Conservation (phyloP, 2,888 invertebrate species). For the Cancer borealis region DNA sequence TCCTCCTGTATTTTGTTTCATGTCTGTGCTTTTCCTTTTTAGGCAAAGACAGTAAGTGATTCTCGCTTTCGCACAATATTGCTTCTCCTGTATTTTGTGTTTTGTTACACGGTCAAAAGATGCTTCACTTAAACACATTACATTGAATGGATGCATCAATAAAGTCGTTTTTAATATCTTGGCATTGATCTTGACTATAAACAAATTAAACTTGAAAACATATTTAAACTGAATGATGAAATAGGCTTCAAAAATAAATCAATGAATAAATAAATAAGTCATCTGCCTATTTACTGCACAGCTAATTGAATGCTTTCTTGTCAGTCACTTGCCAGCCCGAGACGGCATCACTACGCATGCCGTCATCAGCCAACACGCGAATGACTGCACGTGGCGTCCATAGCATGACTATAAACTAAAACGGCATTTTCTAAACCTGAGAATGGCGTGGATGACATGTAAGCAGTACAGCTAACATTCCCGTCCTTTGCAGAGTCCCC, state of each 20-base stretch:
- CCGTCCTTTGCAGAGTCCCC: constrained; percentile 86
- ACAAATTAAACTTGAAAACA: not conserved
- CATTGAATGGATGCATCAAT: constrained; percentile 18
- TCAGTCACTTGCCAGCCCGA: constrained; percentile 3
- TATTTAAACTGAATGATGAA: not conserved
- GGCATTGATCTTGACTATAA: not conserved
- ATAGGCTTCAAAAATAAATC: not conserved
- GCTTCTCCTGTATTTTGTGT: constrained; percentile 1
- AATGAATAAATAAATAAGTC: not conserved
- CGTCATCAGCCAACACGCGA: constrained; percentile 24
- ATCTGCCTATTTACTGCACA: not conserved
- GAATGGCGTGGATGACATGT: not conserved
- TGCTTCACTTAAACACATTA: constrained; percentile 10
- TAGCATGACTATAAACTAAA: constrained; percentile 26
- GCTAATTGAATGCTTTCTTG: not conserved
- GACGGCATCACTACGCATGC: not conserved
- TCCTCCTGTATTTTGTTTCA: constrained; percentile 39
- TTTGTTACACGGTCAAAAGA: constrained; percentile 34
- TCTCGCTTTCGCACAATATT: constrained; percentile 36
- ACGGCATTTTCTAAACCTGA: constrained; percentile 14
- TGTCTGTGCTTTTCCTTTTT: constrained; percentile 54
- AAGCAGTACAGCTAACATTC: not conserved
- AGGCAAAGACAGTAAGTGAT: constrained; percentile 70
- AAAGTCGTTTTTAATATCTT: not conserved
- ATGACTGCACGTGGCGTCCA: constrained; percentile 30